Evolutionary conservation across 2,888 invertebrate species (phyloP).

Genomic region (Tetanocera ferruginea): DNA sequence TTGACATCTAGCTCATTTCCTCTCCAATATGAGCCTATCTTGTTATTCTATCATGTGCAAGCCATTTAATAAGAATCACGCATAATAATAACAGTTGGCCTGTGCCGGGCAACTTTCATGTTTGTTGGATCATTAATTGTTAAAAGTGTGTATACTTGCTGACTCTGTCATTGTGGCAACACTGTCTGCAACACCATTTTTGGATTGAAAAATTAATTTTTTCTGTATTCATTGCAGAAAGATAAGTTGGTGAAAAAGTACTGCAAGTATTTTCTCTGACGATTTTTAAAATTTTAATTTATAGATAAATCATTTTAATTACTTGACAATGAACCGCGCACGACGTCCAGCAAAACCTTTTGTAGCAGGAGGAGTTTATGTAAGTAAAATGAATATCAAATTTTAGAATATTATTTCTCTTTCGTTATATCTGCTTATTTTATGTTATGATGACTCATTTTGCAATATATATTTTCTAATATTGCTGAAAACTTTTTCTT

Average conservation of each 20-base stretch:
- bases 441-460: too few relatives aligned
- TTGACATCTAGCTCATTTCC: too few relatives aligned
- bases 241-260: background rate
- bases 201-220: background rate
- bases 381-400: slow-evolving; percentile 51
- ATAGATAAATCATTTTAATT: background rate
- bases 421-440: background rate
- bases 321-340: slow-evolving; percentile 54
- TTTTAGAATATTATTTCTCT: background rate
- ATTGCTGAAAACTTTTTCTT: background rate
- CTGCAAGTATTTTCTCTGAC: too few relatives aligned
- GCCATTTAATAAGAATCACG: too few relatives aligned
- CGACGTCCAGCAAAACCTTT: slow-evolving; percentile 51
- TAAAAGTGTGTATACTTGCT: too few relatives aligned
- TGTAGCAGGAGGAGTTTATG: slow-evolving; percentile 56
- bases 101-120: too few relatives aligned
- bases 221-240: background rate
- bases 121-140: too few relatives aligned
- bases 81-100: too few relatives aligned
- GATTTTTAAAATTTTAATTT: background rate
- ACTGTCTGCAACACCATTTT: background rate
- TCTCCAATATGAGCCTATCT: too few relatives aligned
- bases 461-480: background rate
- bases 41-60: too few relatives aligned
- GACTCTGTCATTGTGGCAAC: too few relatives aligned